A percentile compares a stretch with the other conserved stretches of the same genome.
phyloP scores from a whole-genome alignment of 2,888 invertebrate genomes.

The Chesias legatella region DNA sequence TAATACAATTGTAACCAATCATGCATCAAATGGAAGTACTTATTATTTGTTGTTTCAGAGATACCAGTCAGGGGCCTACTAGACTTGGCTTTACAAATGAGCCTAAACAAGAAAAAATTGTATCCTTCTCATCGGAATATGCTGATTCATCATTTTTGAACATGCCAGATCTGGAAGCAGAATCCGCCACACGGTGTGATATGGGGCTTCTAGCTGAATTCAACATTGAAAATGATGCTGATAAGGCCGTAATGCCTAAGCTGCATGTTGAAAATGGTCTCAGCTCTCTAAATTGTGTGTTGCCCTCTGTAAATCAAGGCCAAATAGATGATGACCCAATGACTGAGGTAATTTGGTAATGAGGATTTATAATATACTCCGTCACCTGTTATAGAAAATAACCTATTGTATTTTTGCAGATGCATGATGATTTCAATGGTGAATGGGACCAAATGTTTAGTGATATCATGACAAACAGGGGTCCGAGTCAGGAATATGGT shows the following conservation, averaged over 20 bases:
- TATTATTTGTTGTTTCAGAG: constrained; percentile 37
- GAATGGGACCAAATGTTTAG: constrained; percentile 76
- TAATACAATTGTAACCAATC: constrained; percentile 1
- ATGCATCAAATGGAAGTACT: neutral
- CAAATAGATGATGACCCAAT: constrained; percentile 62
- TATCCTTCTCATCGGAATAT: constrained; percentile 46
- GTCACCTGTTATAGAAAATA: neutral
- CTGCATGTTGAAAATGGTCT: constrained; percentile 42
- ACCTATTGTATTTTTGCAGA: constrained; percentile 41
- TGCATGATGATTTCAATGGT: constrained; percentile 58
- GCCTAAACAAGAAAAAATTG: constrained; percentile 48
- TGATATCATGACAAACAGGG: constrained; percentile 63
- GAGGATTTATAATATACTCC: neutral
- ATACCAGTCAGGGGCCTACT: constrained; percentile 46
- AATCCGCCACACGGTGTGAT: constrained; percentile 41
- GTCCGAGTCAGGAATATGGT: constrained; percentile 56
- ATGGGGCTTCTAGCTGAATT: constrained; percentile 65
- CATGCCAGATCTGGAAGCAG: constrained; percentile 66
- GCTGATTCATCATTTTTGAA: constrained; percentile 41
- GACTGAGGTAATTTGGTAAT: constrained; percentile 46
- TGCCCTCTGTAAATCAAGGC: constrained; percentile 65
- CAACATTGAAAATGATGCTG: constrained; percentile 57
- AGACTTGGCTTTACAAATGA: constrained; percentile 51
- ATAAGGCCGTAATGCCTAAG: constrained; percentile 48
- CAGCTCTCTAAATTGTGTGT: constrained; percentile 65